These are phyloP conservation scores for Vireo altiloquus DNA, from an alignment of 2,113 vertebrate species.

Conservation along the genomic window DNA sequence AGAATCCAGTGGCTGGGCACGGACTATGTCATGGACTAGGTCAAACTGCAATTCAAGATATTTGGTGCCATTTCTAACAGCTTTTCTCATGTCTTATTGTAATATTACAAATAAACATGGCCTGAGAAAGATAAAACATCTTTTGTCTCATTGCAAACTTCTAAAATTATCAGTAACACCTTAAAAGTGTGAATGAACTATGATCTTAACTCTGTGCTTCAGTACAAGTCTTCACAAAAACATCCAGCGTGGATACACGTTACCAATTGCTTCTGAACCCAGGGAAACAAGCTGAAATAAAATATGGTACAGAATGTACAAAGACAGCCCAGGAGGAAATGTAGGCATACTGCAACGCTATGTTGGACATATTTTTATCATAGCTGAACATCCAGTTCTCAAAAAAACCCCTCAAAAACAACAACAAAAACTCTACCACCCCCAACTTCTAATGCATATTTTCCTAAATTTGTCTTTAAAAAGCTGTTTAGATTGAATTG, in stretches of 20 bases:
- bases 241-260: neutral
- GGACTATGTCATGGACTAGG: neutral
- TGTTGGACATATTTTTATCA: conserved; percentile 3
- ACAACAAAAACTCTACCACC: neutral
- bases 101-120: neutral
- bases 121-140: neutral
- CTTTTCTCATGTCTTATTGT: neutral
- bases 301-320: neutral
- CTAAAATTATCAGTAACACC: neutral
- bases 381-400: neutral
- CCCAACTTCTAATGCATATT: neutral
- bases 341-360: neutral
- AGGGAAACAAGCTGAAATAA: neutral
- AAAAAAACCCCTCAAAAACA: neutral
- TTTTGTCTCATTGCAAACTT: neutral
- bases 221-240: neutral
- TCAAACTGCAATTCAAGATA: neutral
- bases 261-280: neutral
- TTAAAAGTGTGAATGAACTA: neutral
- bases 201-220: neutral
- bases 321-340: neutral
- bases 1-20: neutral
- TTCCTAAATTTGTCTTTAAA: neutral
- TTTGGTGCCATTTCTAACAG: neutral
- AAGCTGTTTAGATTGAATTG: neutral